Evolutionary conservation across 92 coral and sea anemone genomes (phyloP).

Genomic region (Galaxea fascicularis): DNA sequence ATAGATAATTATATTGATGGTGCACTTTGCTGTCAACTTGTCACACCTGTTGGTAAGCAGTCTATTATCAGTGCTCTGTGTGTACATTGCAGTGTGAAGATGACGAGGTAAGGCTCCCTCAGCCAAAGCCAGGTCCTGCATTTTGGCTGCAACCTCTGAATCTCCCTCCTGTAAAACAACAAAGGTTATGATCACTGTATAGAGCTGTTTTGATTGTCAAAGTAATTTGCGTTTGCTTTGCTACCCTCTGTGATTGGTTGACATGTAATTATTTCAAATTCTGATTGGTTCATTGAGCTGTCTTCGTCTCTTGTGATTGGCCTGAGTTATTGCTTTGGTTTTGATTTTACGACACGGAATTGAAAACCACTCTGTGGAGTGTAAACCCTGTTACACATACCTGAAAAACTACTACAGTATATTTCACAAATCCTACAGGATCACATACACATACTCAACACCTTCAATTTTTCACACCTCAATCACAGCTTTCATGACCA

Average conservation of each 20-base stretch:
- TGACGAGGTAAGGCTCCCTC: conserved; percentile 99
- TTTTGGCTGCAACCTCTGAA: conserved; percentile 93
- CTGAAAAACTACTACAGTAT: no score
- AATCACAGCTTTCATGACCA: conserved; percentile 98
- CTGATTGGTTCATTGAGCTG: no score
- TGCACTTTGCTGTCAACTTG: background rate
- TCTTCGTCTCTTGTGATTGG: no score
- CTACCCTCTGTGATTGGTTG: no score
- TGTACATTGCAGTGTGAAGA: conserved; percentile 97
- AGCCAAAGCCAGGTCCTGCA: conserved; percentile 97
- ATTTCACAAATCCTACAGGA: no score
- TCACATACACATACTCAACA: background rate
- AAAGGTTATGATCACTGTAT: background rate
- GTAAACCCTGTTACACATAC: no score
- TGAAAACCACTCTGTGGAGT: no score
- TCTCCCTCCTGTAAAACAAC: conserved; percentile 85
- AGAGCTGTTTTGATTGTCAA: background rate
- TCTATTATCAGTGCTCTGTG: conserved; percentile 90
- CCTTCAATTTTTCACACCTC: conserved; percentile 63
- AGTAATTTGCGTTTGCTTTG: no score
- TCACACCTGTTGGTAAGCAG: conserved; percentile 88
- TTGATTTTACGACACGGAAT: no score
- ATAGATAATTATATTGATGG: background rate
- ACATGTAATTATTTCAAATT: no score
- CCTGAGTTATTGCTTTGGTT: no score